These are phyloP conservation scores for Propsilocerus akamusi DNA, from an alignment of 1,140 invertebrate genomes.

Conservation along the genomic window DNA sequence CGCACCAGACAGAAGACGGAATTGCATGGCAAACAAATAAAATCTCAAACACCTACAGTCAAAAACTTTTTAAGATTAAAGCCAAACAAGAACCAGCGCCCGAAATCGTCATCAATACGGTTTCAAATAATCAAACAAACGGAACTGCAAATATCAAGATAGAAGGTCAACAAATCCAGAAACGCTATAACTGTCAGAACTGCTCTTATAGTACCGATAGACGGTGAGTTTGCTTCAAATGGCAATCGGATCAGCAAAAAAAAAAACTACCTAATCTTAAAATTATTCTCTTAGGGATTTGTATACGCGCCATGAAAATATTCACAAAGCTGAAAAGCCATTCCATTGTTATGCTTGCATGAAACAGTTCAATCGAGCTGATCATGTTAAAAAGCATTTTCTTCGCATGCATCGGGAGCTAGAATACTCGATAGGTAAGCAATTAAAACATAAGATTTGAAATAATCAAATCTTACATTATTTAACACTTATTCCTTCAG, in stretches of 20 bases:
- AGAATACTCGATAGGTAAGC: no score
- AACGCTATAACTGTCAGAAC: constrained; percentile 66
- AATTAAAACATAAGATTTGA: no score
- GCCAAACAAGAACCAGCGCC: constrained; percentile 25
- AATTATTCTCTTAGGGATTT: no score
- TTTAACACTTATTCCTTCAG: no score
- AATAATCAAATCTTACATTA: no score
- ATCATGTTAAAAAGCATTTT: constrained; percentile 90
- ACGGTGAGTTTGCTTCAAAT: no score
- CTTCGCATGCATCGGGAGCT: constrained; percentile 74
- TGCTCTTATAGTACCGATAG: constrained; percentile 83
- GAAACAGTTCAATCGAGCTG: constrained; percentile 84
- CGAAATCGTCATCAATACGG: constrained; percentile 12
- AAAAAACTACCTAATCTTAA: no score
- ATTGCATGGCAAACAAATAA: constrained; percentile 36
- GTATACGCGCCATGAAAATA: constrained; percentile 89
- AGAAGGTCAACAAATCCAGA: constrained; percentile 24
- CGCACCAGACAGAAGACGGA: constrained; percentile 23
- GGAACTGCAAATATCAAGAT: constrained; percentile 9
- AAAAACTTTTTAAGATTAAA: neutral
- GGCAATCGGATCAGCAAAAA: no score
- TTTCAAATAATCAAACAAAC: constrained; percentile 12
- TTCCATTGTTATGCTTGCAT: constrained; percentile 83
- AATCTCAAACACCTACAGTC: neutral
- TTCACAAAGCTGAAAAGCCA: constrained; percentile 83